phyloP scores from a whole-genome alignment of 2,888 invertebrate species.

The Drosophila gaucha region DNA sequence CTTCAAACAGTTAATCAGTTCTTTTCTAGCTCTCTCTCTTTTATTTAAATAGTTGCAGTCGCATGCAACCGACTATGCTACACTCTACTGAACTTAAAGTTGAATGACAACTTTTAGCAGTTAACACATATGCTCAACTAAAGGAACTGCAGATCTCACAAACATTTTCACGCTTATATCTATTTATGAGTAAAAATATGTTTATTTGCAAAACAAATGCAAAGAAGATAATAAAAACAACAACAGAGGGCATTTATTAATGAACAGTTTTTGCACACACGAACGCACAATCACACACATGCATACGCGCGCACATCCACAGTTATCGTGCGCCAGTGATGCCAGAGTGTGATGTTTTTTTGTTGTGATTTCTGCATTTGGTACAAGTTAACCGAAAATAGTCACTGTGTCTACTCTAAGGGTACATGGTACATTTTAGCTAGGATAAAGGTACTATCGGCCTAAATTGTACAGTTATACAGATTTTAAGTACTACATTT shows the following conservation, averaged over 20 bases:
- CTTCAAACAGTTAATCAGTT: no score
- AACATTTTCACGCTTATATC: neutral
- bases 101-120: neutral
- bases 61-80: no score
- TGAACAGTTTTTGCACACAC: slow-evolving; percentile 16
- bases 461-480: neutral
- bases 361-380: neutral
- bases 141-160: neutral
- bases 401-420: no score
- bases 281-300: neutral
- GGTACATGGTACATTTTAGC: neutral
- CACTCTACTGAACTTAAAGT: no score
- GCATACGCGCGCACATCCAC: neutral
- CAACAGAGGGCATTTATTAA: slow-evolving; percentile 34
- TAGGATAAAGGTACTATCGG: neutral
- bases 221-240: slow-evolving; percentile 1
- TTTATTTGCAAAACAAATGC: slow-evolving; percentile 10
- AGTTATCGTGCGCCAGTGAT: neutral
- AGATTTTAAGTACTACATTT: neutral
- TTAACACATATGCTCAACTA: neutral
- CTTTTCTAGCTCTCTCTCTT: no score
- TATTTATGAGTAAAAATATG: neutral
- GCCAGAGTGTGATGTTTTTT: neutral
- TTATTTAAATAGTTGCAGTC: no score
- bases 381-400: neutral